These are phyloP conservation scores for Macrostomum lignano DNA, from an alignment of 1,140 invertebrate species.

Conservation along the genomic window DNA sequence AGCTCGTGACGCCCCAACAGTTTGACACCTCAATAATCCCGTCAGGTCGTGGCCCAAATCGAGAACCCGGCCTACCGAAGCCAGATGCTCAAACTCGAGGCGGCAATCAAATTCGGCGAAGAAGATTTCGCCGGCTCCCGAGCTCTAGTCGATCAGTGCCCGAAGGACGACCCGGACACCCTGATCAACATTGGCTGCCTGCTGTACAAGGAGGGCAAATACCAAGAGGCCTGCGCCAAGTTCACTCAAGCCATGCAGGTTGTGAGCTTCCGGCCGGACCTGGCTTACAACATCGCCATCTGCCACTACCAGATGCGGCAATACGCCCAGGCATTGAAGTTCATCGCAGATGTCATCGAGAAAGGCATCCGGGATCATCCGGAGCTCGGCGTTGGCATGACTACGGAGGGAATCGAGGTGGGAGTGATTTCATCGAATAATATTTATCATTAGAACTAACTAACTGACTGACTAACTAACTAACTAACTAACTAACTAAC, in stretches of 20 bases:
- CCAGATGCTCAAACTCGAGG: constrained; percentile 40
- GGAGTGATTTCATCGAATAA: too few relatives aligned
- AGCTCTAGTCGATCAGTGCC: constrained; percentile 53
- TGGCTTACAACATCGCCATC: constrained; percentile 78
- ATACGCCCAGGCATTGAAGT: constrained; percentile 51
- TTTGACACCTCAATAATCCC: background rate
- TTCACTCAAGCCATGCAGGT: constrained; percentile 43
- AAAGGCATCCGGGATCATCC: constrained; percentile 80
- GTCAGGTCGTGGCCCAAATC: constrained; percentile 1
- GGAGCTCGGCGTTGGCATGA: constrained; percentile 81
- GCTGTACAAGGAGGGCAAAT: constrained; percentile 62
- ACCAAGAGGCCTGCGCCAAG: constrained; percentile 65
- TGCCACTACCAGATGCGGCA: constrained; percentile 81
- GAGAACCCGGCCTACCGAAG: background rate
- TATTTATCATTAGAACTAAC: too few relatives aligned
- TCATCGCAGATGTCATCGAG: constrained; percentile 68
- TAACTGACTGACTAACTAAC: too few relatives aligned
- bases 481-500: too few relatives aligned
- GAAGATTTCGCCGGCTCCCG: constrained; percentile 40
- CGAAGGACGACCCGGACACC: constrained; percentile 58
- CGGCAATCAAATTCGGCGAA: constrained; percentile 83
- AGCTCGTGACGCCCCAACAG: too few relatives aligned
- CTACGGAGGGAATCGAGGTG: constrained; percentile 82
- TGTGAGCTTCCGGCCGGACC: constrained; percentile 31
- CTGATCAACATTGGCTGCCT: constrained; percentile 86